Evolutionary conservation across 1,140 invertebrate species (phyloP).

Genomic region (Drosophila kepulauana): DNA sequence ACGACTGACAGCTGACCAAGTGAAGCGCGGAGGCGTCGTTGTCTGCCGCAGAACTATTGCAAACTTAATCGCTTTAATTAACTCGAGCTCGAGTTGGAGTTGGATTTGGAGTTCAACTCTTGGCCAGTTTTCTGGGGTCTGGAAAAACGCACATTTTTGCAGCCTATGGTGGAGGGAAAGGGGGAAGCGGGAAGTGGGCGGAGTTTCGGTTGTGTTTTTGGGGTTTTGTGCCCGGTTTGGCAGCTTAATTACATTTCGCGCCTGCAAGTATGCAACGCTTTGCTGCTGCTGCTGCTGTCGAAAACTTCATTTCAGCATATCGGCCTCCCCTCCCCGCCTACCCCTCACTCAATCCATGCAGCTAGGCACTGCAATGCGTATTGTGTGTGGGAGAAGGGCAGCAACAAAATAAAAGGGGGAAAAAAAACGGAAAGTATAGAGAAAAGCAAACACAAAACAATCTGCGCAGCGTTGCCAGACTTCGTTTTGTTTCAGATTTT

Average conservation of each 20-base stretch:
- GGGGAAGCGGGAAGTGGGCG: neutral
- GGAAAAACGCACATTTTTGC: conserved; percentile 2
- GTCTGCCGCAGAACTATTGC: conserved; percentile 58
- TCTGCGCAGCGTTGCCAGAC: conserved; percentile 54
- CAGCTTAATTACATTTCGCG: conserved; percentile 81
- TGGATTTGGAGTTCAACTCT: neutral
- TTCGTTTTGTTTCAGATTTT: conserved; percentile 31
- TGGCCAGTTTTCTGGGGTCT: neutral
- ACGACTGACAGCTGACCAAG: conserved; percentile 4
- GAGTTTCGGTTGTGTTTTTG: conserved; percentile 37
- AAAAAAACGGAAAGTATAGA: neutral
- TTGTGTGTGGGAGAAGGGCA: conserved; percentile 36
- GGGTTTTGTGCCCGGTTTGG: conserved; percentile 50
- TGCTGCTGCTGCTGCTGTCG: conserved; percentile 25
- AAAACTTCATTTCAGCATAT: conserved; percentile 45
- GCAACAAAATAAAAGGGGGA: no score
- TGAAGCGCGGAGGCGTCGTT: conserved; percentile 12
- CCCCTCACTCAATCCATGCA: neutral
- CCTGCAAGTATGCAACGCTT: conserved; percentile 73
- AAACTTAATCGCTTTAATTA: conserved; percentile 76
- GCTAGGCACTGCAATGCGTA: conserved; percentile 1
- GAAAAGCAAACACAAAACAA: conserved; percentile 20
- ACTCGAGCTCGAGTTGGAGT: conserved; percentile 36
- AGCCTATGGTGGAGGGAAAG: neutral
- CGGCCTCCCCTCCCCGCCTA: neutral